A percentile compares a stretch with the other conserved stretches of the same genome.
These are phyloP conservation scores for Conopomorpha cramerella DNA, from an alignment of 1,140 invertebrate genomes.

Conservation along the genomic window DNA sequence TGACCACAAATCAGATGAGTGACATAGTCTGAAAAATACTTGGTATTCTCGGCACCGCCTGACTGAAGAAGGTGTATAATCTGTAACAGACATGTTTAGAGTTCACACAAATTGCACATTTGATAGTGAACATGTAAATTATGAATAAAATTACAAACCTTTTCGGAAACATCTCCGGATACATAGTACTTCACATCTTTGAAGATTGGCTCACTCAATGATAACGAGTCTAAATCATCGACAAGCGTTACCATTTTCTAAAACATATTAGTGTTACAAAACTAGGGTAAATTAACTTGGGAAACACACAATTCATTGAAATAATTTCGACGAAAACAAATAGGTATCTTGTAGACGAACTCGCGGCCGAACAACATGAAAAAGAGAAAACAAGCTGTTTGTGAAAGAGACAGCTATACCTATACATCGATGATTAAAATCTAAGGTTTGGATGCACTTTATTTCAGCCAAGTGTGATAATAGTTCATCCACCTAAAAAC, in stretches of 20 bases:
- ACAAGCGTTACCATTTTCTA: slow-evolving; percentile 60
- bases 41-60: slow-evolving; percentile 81
- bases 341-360: too few species aligned
- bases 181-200: slow-evolving; percentile 73
- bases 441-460: too few species aligned
- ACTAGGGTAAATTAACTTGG: slow-evolving; percentile 15
- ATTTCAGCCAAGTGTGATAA: too few species aligned
- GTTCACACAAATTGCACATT: slow-evolving; percentile 6
- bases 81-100: slow-evolving; percentile 57
- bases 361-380: too few species aligned
- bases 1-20: slow-evolving; percentile 87
- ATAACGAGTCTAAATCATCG: slow-evolving; percentile 56
- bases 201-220: slow-evolving; percentile 59
- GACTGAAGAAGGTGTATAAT: slow-evolving; percentile 75
- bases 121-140: slow-evolving; percentile 39
- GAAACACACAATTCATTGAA: slow-evolving; percentile 19
- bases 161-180: slow-evolving; percentile 69
- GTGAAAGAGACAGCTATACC: too few species aligned
- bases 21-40: slow-evolving; percentile 85
- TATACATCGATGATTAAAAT: too few species aligned
- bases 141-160: slow-evolving; percentile 60
- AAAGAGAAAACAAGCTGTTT: too few species aligned
- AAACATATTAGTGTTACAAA: slow-evolving; percentile 30
- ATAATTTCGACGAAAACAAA: slow-evolving; percentile 28
- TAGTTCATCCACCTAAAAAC: too few species aligned